Evolutionary conservation across 2,888 invertebrate species (phyloP), one percentile per base, ranked within the genome.

Genomic region (Thalpophila matura): DNA sequence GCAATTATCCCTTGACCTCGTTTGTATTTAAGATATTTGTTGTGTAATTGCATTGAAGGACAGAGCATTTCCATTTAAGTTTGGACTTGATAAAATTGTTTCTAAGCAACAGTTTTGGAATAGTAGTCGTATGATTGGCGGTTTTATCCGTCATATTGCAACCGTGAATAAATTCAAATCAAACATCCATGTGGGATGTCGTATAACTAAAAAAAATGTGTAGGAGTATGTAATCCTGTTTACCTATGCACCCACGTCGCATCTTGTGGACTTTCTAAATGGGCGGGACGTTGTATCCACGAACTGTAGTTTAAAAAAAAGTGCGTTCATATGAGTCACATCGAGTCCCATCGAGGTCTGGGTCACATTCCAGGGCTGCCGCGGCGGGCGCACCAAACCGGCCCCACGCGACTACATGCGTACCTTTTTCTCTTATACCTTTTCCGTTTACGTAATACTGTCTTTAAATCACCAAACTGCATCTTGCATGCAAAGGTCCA

Each of bases 321-420:
- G 80, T 83, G 74, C 81, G 81, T 86, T 84, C 81, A 77, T 79
- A 80, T 94, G 94, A 94, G 90, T 94, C 94, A 94, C 87, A 85
- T 84, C 85, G 85, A 84, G 86, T 89, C 89, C 91, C 89, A 83
- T 84, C 84, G 89, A 85, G 88, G 91, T 91, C 89, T 93, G 93
- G 94, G 93, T 94, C 91, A 93, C 94, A 95, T 95, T 94, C 94
- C 93, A 88, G 88, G 82, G 80, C 81, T 81, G 79, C 79, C 79
- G 80, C 76, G 76, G 71, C 80, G 79, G 79, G 73, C 80, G 73
- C 82, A 83, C 84, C 78, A 89, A 89, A 89, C 89, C 89, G 89
- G 89, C 84, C 87, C 75, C 74, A 79, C 62, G 75, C 80, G 71
- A 80, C 76, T 76, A 69, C 57, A 82, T 59, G 74, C 75, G 75